Percentiles rank a stretch among this genome's conserved stretches.
Conservation (phyloP, 1,140 invertebrate species). For the Nasonia giraulti region DNA sequence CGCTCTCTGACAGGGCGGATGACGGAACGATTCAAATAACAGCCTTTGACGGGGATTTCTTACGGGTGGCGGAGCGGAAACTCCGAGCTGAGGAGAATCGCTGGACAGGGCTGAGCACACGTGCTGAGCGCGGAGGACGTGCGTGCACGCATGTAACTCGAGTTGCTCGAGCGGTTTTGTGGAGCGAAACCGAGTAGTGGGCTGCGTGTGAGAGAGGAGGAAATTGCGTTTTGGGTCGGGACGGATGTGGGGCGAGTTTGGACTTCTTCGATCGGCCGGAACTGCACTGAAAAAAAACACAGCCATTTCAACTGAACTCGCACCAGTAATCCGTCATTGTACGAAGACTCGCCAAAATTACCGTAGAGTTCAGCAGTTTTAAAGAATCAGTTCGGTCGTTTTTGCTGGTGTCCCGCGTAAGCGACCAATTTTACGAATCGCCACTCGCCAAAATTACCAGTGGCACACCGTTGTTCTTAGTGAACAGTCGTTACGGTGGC, state of each 20-base stretch:
- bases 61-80: constrained; percentile 48
- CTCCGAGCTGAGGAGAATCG: constrained; percentile 10
- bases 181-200: not conserved
- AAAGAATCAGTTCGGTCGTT: no score
- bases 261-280: not conserved
- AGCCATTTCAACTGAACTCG: no score
- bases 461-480: no score
- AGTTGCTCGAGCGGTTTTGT: constrained; percentile 26
- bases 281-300: no score
- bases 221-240: not conserved
- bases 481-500: no score
- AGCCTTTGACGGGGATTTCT: constrained; percentile 49
- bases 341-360: no score
- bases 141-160: constrained; percentile 34
- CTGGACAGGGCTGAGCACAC: constrained; percentile 10
- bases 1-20: constrained; percentile 50
- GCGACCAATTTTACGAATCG: no score
- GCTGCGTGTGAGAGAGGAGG: not conserved
- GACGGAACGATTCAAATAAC: constrained; percentile 53
- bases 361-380: no score
- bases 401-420: no score
- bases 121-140: not conserved
- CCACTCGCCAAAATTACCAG: no score
- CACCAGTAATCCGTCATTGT: no score
- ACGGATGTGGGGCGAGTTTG: not conserved